Percentiles rank a stretch among this genome's conserved stretches.
These are phyloP conservation scores for Cacatua alba DNA, from an alignment of 2,113 vertebrate genomes.

Conservation along the genomic window DNA sequence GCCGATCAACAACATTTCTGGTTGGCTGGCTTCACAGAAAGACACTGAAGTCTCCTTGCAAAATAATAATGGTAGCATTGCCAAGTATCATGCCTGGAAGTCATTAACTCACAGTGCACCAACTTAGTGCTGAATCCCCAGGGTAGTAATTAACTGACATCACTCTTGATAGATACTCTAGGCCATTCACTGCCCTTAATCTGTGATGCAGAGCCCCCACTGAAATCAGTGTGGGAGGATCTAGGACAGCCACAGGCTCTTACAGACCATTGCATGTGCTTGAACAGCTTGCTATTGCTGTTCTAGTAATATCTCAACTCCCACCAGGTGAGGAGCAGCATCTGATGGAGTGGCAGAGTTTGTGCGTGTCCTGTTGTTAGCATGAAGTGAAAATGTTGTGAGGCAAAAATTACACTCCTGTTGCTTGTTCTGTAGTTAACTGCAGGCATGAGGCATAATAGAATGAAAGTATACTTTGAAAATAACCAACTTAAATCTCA, in stretches of 20 bases:
- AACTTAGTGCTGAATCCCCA: background rate
- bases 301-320: background rate
- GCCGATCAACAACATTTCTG: background rate
- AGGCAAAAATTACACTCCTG: background rate
- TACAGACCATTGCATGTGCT: background rate
- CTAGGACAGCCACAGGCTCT: background rate
- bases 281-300: background rate
- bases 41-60: slow-evolving; percentile 16
- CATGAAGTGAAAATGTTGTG: background rate
- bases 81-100: slow-evolving; percentile 61
- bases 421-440: background rate
- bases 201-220: background rate
- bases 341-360: background rate
- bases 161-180: slow-evolving; percentile 13
- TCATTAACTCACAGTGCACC: slow-evolving; percentile 49
- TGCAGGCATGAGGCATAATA: background rate
- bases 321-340: background rate
- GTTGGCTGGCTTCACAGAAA: background rate
- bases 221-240: background rate
- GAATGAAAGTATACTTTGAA: background rate
- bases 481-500: background rate
- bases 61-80: slow-evolving; percentile 17
- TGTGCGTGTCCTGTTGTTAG: background rate
- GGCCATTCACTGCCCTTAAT: background rate
- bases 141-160: slow-evolving; percentile 36